Conservation (phyloP, 2,888 invertebrate species). For the Polyommatus icarus region DNA sequence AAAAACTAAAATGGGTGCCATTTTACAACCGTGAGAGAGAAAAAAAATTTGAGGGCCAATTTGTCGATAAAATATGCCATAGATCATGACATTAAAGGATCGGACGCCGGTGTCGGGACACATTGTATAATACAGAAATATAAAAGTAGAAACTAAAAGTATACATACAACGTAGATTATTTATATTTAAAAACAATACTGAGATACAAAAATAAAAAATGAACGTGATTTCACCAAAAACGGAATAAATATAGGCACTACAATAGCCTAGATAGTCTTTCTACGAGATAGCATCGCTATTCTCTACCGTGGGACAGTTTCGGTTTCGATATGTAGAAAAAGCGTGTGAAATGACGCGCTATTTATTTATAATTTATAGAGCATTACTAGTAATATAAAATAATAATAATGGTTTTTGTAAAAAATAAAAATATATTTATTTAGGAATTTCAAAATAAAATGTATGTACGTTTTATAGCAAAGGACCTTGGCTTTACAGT, state of each 20-base stretch:
- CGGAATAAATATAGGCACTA: neutral
- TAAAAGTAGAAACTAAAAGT: neutral
- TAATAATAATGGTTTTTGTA: too few species aligned
- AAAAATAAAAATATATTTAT: too few species aligned
- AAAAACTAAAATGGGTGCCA: too few species aligned
- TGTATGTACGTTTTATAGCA: too few species aligned
- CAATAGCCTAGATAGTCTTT: conserved; percentile 15
- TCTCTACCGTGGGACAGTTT: neutral
- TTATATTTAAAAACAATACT: neutral
- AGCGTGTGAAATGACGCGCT: neutral
- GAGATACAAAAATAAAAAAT: neutral
- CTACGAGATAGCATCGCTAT: conserved; percentile 6
- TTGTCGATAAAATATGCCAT: too few species aligned
- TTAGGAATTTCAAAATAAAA: too few species aligned
- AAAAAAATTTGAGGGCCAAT: too few species aligned
- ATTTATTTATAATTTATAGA: neutral
- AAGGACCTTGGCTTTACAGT: too few species aligned
- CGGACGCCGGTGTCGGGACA: too few species aligned
- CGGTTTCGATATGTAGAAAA: neutral
- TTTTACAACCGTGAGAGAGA: too few species aligned
- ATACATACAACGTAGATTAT: neutral
- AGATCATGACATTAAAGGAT: too few species aligned
- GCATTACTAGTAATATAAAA: neutral
- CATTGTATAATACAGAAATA: too few species aligned
- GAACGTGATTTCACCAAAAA: conserved; percentile 10